These are phyloP conservation scores for Apeira syringaria DNA, from an alignment of 2,888 invertebrate species.

Conservation along the genomic window DNA sequence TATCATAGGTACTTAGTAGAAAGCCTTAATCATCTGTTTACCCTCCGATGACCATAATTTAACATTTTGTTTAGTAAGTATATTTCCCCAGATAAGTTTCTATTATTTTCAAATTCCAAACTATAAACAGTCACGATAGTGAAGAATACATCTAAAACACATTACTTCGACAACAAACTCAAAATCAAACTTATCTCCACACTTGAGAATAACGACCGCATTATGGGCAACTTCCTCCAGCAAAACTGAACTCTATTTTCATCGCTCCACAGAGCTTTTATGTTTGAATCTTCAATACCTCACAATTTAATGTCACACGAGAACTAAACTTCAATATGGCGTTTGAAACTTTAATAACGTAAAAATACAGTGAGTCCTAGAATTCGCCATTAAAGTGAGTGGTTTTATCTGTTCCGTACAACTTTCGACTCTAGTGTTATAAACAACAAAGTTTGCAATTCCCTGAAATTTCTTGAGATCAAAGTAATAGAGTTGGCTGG, in stretches of 20 bases:
- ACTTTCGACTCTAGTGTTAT: not conserved
- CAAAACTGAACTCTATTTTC: not conserved
- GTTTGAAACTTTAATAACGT: conserved; percentile 37
- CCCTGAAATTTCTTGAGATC: not conserved
- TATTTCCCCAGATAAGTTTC: too few relatives aligned
- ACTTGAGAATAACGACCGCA: conserved; percentile 21
- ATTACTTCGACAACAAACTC: conserved; percentile 23
- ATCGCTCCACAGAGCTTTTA: conserved; percentile 6
- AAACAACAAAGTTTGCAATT: not conserved
- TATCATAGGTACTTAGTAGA: too few relatives aligned
- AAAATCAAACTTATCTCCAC: conserved; percentile 21
- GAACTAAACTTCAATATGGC: conserved; percentile 31
- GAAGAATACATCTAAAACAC: conserved; percentile 17
- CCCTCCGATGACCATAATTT: too few relatives aligned
- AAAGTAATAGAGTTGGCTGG: conserved; percentile 3
- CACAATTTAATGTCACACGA: conserved; percentile 30
- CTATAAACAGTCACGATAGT: conserved; percentile 16
- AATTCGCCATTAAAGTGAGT: conserved; percentile 25
- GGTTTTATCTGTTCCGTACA: conserved; percentile 3
- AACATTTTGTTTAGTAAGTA: too few relatives aligned
- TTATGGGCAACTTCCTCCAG: conserved; percentile 4
- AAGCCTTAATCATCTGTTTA: too few relatives aligned
- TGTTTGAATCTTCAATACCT: conserved; percentile 7
- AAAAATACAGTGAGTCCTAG: conserved; percentile 29
- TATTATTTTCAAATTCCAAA: conserved; percentile 9